Percentiles rank a stretch among this genome's conserved stretches.
Evolutionary conservation across 1,140 invertebrate species (phyloP).

Genomic region (Habropoda laboriosa): DNA sequence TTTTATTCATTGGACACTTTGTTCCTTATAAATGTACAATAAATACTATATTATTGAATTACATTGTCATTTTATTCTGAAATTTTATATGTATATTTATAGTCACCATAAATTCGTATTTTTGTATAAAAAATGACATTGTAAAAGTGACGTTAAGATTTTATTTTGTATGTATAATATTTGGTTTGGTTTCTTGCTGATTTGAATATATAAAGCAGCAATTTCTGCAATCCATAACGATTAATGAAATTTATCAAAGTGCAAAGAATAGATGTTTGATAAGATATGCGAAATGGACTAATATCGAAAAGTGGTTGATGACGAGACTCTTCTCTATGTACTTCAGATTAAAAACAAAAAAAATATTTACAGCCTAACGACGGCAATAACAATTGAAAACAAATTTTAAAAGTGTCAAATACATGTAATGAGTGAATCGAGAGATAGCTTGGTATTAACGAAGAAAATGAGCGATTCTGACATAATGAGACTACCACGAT

Average conservation of each 20-base stretch:
- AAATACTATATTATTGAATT: background rate
- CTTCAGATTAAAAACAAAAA: background rate
- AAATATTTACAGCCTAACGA: no score
- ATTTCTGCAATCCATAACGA: background rate
- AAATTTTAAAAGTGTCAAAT: background rate
- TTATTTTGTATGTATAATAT: background rate
- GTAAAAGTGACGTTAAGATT: no score
- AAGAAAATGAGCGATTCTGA: slow-evolving; percentile 40
- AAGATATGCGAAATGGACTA: background rate
- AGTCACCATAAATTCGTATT: background rate
- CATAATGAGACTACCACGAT: slow-evolving; percentile 18
- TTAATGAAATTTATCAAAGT: background rate
- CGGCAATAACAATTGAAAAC: slow-evolving; percentile 5
- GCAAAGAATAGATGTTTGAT: background rate
- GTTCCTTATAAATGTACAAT: background rate
- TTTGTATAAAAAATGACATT: no score
- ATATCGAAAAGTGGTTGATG: background rate
- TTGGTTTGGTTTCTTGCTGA: background rate
- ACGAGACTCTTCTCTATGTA: background rate
- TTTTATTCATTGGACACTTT: background rate
- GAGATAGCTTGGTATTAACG: no score
- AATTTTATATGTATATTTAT: background rate
- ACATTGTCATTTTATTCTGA: background rate
- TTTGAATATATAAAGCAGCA: background rate
- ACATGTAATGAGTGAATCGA: background rate